Evolutionary conservation across 2,888 invertebrate species (phyloP).

Genomic region (Campaea margaritaria): DNA sequence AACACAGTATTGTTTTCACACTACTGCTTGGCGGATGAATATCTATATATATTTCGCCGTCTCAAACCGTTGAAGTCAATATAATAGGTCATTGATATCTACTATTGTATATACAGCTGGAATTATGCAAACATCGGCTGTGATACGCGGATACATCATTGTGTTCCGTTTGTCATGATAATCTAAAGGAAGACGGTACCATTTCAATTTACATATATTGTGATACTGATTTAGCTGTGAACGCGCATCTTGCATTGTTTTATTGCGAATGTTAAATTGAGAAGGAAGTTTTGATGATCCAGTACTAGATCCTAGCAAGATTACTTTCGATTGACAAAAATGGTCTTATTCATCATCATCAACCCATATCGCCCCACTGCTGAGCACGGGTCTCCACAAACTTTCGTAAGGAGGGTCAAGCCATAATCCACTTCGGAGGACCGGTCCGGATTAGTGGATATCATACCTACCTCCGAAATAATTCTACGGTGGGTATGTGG

Average conservation of each 20-base stretch:
- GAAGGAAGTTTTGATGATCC: constrained; percentile 2
- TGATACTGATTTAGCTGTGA: constrained; percentile 50
- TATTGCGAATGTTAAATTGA: constrained; percentile 36
- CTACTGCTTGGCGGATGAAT: too few relatives aligned
- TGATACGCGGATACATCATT: constrained; percentile 36
- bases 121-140: constrained; percentile 40
- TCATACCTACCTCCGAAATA: too few relatives aligned
- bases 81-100: not conserved
- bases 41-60: not conserved
- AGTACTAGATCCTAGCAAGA: not conserved
- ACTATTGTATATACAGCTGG: constrained; percentile 30
- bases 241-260: constrained; percentile 53
- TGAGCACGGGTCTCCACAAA: too few relatives aligned
- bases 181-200: constrained; percentile 66
- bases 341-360: too few relatives aligned
- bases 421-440: too few relatives aligned
- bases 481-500: too few relatives aligned
- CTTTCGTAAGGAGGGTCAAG: too few relatives aligned
- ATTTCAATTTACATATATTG: constrained; percentile 63
- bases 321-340: too few relatives aligned
- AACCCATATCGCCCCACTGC: too few relatives aligned
- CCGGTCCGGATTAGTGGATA: too few relatives aligned
- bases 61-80: not conserved
- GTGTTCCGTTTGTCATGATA: constrained; percentile 70
- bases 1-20: too few relatives aligned